phyloP scores from a whole-genome alignment of 2,888 invertebrate genomes.

The Drosophila neotestacea region DNA sequence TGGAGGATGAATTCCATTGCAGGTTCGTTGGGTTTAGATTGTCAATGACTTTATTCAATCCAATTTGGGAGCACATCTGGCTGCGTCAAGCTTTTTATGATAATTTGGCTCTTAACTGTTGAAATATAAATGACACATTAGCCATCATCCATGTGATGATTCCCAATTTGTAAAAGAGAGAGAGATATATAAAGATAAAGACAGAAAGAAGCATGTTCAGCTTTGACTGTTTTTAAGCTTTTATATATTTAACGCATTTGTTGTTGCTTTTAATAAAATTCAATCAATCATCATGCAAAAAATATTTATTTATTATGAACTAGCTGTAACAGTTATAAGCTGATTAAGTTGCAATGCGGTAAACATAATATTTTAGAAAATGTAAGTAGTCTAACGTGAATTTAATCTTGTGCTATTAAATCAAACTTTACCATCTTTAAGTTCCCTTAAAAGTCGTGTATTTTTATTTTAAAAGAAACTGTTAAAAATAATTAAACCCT shows the following conservation, averaged over 20 bases:
- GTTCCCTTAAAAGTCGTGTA: not conserved
- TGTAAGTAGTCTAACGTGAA: not conserved
- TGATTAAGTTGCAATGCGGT: conserved; percentile 3
- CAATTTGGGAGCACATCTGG: conserved; percentile 40
- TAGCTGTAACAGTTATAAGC: not conserved
- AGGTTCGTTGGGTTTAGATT: conserved; percentile 17
- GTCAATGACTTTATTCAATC: conserved; percentile 21
- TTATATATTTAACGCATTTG: not conserved
- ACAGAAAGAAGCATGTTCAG: not conserved
- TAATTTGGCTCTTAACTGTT: conserved; percentile 22
- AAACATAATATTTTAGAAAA: not conserved
- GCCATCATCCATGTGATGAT: conserved; percentile 16
- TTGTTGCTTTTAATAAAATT: not conserved
- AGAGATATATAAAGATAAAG: not conserved
- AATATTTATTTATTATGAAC: not conserved
- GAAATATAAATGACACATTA: conserved; percentile 51
- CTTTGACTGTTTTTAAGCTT: no score
- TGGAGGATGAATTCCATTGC: conserved; percentile 10
- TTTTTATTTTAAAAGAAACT: conserved; percentile 27
- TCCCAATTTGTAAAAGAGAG: not conserved
- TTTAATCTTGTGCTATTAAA: no score
- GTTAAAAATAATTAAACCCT: conserved; percentile 62
- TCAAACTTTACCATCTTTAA: not conserved
- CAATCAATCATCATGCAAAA: conserved; percentile 6
- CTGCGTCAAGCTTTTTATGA: conserved; percentile 34